phyloP scores from a whole-genome alignment of 2,113 vertebrate species.

The Eptesicus fuscus region DNA sequence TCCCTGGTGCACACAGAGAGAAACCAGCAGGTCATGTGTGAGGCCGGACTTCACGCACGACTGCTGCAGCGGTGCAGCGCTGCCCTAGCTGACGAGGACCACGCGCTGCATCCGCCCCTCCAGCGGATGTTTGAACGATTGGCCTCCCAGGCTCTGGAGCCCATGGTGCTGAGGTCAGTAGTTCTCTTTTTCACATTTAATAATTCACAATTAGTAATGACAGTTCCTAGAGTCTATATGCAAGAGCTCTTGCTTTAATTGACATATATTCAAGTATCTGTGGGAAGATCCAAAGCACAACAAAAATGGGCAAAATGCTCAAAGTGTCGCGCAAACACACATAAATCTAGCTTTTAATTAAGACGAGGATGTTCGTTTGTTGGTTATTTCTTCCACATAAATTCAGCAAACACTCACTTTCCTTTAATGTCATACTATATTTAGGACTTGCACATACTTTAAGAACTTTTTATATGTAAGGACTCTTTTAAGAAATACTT shows the following conservation, averaged over 20 bases:
- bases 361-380: not conserved
- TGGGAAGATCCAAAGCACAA: not conserved
- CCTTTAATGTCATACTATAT: not conserved
- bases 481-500: not conserved
- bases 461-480: not conserved
- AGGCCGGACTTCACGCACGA: conserved; percentile 92
- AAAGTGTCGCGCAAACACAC: not conserved
- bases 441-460: not conserved
- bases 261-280: not conserved
- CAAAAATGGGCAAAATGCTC: not conserved
- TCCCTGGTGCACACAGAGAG: conserved; percentile 94
- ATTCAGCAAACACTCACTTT: not conserved
- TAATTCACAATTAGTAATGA: not conserved
- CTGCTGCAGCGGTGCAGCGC: conserved; percentile 93
- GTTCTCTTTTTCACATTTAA: not conserved
- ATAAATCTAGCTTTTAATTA: not conserved
- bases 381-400: not conserved
- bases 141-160: conserved; percentile 96
- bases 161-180: conserved; percentile 93
- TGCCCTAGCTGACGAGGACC: conserved; percentile 95
- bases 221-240: not conserved
- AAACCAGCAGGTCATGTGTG: conserved; percentile 97
- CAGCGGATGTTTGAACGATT: conserved; percentile 98
- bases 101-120: conserved; percentile 93
- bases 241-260: not conserved